Evolutionary conservation across 2,113 vertebrate genomes (phyloP), one percentile per base, ranked within the genome.

Genomic region (Steatornis caripensis): DNA sequence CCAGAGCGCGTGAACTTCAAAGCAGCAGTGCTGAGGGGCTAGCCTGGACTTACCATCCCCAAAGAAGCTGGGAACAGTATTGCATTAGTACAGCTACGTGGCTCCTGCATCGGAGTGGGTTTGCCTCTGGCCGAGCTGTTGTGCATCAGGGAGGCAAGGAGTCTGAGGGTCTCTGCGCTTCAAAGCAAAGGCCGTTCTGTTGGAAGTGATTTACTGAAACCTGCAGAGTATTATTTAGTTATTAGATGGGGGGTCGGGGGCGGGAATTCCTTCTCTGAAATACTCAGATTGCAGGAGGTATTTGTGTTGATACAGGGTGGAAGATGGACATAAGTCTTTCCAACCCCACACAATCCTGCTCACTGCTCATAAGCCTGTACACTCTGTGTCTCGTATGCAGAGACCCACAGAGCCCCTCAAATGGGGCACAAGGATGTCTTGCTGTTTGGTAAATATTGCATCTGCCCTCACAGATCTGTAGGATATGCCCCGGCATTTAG

Each of bases 21-120:
- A 78, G 54, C 29, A 75, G 58, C 53, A 15, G 18, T n/a, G 54
- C 62, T 8, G 37, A 57, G 36, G 15, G 62, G 30, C 29, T 39
- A 9, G 29, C 62, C 83, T 2, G 1, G 43, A 10, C 5, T 37
- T 12, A 20, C 7, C 24, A 15, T 12, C n/a, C n/a, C 78, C 72
- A 43, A 10, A 71, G 43, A 36, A 64, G 12, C 69, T 0, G 1
- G 74, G 74, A 37, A 36, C 7, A 27, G 64, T 7, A 3, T 13
- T 14, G 21, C 21, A 1, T 68, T 57, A 26, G 36, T 9, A 12
- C 41, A 15, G 8, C 46, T 49, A 5, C 1, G 1, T 6, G 8
- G 48, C 58, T 39, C 11, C 72, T 36, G 18, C 23, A 3, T 17
- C 2, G 1, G 22, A 26, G 41, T 0, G 0, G 51, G 26, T 46